These are phyloP conservation scores for Eupithecia abbreviata DNA, from an alignment of 2,888 invertebrate genomes.

Conservation along the genomic window DNA sequence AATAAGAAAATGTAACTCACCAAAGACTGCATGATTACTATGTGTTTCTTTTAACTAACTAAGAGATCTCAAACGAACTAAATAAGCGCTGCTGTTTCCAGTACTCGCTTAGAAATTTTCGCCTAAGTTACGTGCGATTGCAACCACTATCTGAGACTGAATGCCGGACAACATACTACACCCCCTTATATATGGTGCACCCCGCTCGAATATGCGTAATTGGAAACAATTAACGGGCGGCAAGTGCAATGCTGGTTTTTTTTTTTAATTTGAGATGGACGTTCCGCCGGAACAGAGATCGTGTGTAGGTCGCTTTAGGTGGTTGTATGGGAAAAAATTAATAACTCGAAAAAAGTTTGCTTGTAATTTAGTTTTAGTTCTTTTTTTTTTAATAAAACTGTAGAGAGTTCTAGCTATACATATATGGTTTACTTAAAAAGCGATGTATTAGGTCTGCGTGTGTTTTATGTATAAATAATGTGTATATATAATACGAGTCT, in stretches of 20 bases:
- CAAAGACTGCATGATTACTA: constrained; percentile 82
- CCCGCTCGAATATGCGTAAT: constrained; percentile 75
- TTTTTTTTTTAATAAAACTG: background rate
- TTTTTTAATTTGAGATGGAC: constrained; percentile 75
- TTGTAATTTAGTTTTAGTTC: background rate
- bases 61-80: constrained; percentile 84
- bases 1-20: constrained; percentile 62
- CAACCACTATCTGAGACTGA: constrained; percentile 74
- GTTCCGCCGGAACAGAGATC: constrained; percentile 58
- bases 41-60: constrained; percentile 62
- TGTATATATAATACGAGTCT: background rate
- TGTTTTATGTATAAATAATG: background rate
- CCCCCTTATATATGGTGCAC: constrained; percentile 79
- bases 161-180: constrained; percentile 68
- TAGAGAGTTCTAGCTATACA: background rate
- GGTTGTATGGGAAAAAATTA: background rate
- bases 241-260: constrained; percentile 79
- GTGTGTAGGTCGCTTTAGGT: constrained; percentile 23
- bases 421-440: background rate
- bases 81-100: constrained; percentile 80
- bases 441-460: background rate
- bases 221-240: constrained; percentile 79
- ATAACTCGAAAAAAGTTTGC: background rate
- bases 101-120: constrained; percentile 83
- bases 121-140: constrained; percentile 77